Evolutionary conservation across 2,797 vertebrate species (phyloP).

Genomic region (Ptychadena robeensis): DNA sequence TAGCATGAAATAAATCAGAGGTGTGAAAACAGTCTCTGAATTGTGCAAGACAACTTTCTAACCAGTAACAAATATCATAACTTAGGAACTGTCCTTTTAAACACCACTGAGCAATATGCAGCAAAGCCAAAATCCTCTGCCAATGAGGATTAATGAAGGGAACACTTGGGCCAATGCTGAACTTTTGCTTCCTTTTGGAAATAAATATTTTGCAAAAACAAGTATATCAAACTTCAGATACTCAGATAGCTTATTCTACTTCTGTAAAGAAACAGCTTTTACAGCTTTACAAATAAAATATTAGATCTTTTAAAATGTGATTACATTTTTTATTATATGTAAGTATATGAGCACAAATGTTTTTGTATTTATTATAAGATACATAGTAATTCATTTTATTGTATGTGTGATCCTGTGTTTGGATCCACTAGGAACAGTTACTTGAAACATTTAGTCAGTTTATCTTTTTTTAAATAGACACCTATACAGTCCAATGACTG

Average conservation of each 20-base stretch:
- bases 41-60: neutral
- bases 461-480: no score
- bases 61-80: neutral
- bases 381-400: no score
- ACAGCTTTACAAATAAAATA: neutral
- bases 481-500: no score
- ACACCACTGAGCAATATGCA: conserved; percentile 18
- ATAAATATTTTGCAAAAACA: conserved; percentile 55
- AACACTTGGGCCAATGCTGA: conserved; percentile 35
- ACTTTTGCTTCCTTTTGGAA: conserved; percentile 55
- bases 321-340: no score
- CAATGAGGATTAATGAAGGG: conserved; percentile 49
- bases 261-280: neutral
- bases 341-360: no score
- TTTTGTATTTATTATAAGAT: no score
- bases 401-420: no score
- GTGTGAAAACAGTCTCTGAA: neutral
- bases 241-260: conserved; percentile 8
- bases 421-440: no score
- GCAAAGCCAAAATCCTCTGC: conserved; percentile 41
- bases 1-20: conserved; percentile 1
- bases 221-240: conserved; percentile 50
- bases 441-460: no score
- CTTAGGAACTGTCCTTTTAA: conserved; percentile 17
- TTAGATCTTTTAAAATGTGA: no score